Conservation (phyloP, 2,113 vertebrate species). For the Dascyllus trimaculatus region DNA sequence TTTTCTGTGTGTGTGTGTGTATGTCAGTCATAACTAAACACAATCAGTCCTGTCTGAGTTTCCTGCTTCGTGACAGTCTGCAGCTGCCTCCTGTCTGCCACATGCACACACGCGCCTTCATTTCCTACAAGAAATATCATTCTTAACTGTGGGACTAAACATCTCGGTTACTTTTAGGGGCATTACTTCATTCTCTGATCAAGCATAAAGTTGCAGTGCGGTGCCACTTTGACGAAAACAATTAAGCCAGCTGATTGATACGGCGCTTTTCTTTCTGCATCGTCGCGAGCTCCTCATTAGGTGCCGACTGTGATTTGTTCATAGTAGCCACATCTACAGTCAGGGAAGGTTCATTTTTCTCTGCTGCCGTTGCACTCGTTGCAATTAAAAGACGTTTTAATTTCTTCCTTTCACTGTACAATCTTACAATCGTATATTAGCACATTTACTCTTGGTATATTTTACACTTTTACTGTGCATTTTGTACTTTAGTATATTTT, state of each 20-base stretch:
- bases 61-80: slow-evolving; percentile 82
- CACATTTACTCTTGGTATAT: no score
- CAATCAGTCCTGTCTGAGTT: slow-evolving; percentile 78
- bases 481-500: no score
- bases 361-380: no score
- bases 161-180: slow-evolving; percentile 38
- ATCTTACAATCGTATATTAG: no score
- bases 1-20: slow-evolving; percentile 42
- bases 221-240: not conserved
- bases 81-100: slow-evolving; percentile 80
- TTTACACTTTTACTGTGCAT: no score
- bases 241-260: not conserved
- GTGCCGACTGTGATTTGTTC: not conserved
- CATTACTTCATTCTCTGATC: slow-evolving; percentile 25
- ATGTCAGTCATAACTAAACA: slow-evolving; percentile 70
- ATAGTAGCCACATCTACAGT: no score
- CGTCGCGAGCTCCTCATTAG: not conserved
- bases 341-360: no score
- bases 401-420: no score
- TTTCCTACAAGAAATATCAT: slow-evolving; percentile 49
- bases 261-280: not conserved
- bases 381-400: no score
- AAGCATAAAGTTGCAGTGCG: slow-evolving; percentile 8
- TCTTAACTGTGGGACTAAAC: slow-evolving; percentile 32
- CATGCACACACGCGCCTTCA: slow-evolving; percentile 27